Conservation (phyloP, 2,797 vertebrate species). For the Lepus townsendii region DNA sequence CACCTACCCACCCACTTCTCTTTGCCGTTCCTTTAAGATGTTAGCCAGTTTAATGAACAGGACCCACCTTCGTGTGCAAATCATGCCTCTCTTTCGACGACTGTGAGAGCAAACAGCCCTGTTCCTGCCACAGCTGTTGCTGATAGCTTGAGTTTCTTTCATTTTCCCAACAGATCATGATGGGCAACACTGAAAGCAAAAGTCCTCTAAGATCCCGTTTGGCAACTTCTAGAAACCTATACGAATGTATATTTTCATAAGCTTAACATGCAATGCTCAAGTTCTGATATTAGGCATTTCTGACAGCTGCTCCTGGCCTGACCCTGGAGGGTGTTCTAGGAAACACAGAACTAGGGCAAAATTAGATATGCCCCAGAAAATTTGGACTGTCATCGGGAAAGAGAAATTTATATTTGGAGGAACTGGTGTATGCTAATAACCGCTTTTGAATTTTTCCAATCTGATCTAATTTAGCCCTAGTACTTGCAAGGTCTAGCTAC, state of each 20-base stretch:
- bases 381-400: constrained; percentile 60
- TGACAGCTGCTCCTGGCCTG: constrained; percentile 68
- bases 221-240: constrained; percentile 47
- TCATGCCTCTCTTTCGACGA: background rate
- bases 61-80: constrained; percentile 70
- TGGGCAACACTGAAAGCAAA: constrained; percentile 18
- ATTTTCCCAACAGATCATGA: constrained; percentile 20
- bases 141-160: constrained; percentile 58
- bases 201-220: constrained; percentile 50
- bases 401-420: constrained; percentile 66
- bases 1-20: background rate
- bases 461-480: constrained; percentile 74
- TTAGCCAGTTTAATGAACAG: constrained; percentile 66
- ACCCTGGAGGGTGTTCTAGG: constrained; percentile 76
- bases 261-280: constrained; percentile 27
- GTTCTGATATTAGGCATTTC: constrained; percentile 65
- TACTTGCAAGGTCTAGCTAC: constrained; percentile 75
- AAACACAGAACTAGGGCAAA: constrained; percentile 73
- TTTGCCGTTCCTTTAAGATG: constrained; percentile 49
- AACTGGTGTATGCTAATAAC: constrained; percentile 68
- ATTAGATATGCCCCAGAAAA: constrained; percentile 80
- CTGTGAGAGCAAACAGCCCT: background rate
- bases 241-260: background rate
- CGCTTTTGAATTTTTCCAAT: constrained; percentile 68
- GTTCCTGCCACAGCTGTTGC: background rate